Evolutionary conservation across 1,140 invertebrate species (phyloP).

Genomic region (Polyergus mexicanus): DNA sequence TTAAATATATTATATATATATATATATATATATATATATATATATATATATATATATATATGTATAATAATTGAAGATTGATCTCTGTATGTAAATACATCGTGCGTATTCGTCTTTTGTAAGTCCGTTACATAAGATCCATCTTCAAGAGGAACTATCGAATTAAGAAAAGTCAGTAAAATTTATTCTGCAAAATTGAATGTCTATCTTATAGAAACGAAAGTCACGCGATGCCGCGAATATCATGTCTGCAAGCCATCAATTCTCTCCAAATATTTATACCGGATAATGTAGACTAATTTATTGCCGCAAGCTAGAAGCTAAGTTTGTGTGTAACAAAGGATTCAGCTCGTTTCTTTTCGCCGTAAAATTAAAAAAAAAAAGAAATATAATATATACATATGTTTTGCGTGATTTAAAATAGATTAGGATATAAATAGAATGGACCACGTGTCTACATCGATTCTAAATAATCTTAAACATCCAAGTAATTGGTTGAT

Average conservation of each 20-base stretch:
- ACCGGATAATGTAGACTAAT: not conserved
- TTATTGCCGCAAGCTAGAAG: not conserved
- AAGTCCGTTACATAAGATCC: not conserved
- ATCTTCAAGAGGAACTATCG: not conserved
- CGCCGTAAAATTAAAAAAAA: not conserved
- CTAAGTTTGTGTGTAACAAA: not conserved
- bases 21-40: too few relatives aligned
- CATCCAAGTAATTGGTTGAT: too few relatives aligned
- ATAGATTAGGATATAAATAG: too few relatives aligned
- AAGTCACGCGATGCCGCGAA: not conserved
- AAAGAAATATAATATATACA: too few relatives aligned
- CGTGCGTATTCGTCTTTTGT: constrained; percentile 5
- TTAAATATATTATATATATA: not conserved
- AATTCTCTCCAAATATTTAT: constrained; percentile 18
- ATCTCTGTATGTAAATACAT: constrained; percentile 35
- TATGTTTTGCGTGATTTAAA: too few relatives aligned
- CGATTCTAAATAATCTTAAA: too few relatives aligned
- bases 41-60: too few relatives aligned
- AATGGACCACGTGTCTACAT: too few relatives aligned
- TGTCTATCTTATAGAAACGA: not conserved
- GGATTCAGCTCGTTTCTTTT: not conserved
- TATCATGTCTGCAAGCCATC: not conserved
- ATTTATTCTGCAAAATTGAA: constrained; percentile 29
- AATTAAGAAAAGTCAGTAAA: constrained; percentile 9
- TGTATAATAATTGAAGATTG: too few relatives aligned